Conservation (phyloP, 1,140 invertebrate genomes). For the Pogonomyrmex californicus region DNA sequence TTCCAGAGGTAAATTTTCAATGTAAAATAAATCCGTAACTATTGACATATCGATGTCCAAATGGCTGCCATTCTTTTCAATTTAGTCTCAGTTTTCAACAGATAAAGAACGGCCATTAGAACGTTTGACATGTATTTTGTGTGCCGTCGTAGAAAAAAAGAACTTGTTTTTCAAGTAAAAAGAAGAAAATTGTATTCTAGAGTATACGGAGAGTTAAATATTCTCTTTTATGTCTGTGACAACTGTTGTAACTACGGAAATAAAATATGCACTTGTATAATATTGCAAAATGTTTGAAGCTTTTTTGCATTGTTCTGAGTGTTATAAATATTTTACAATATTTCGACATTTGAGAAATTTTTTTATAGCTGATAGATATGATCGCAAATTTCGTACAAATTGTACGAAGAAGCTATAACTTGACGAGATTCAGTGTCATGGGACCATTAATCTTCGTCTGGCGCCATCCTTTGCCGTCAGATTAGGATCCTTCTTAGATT, state of each 20-base stretch:
- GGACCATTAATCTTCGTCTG: conserved; percentile 68
- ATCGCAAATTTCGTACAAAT: conserved; percentile 62
- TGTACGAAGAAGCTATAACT: conserved; percentile 47
- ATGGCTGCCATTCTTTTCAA: conserved; percentile 33
- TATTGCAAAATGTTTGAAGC: background rate
- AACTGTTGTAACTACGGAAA: background rate
- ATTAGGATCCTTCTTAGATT: conserved; percentile 63
- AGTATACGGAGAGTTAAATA: background rate
- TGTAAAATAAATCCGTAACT: conserved; percentile 16
- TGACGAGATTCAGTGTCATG: conserved; percentile 49
- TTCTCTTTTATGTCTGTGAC: background rate
- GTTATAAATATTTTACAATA: conserved; percentile 2
- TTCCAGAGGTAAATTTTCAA: conserved; percentile 16
- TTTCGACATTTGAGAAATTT: conserved; percentile 17
- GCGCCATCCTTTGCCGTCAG: conserved; percentile 57
- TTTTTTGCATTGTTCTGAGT: background rate
- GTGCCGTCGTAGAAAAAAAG: background rate
- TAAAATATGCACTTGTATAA: background rate
- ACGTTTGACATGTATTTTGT: background rate
- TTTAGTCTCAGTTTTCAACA: conserved; percentile 28
- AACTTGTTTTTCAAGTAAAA: background rate
- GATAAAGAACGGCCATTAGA: background rate
- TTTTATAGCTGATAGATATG: background rate
- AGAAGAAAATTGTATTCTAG: no score
- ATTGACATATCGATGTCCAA: conserved; percentile 30